phyloP scores from a whole-genome alignment of 2,888 invertebrate genomes.

The Drosophila infuscata region DNA sequence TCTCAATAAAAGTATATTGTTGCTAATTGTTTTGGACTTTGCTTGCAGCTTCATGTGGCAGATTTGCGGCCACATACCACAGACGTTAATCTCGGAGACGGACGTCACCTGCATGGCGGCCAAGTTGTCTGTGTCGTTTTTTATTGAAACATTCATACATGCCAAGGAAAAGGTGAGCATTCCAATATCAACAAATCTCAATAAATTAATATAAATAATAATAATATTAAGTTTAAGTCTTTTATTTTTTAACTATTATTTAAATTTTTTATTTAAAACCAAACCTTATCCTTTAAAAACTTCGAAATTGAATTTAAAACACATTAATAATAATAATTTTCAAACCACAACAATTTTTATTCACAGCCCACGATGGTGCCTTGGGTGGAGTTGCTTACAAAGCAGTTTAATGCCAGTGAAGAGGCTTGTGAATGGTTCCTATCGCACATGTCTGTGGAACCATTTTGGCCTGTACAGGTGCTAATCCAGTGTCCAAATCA shows the following conservation, averaged over 20 bases:
- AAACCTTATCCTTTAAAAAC: not conserved
- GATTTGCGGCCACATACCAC: slow-evolving; percentile 96
- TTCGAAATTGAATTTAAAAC: not conserved
- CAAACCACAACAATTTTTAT: not conserved
- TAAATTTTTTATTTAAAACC: not conserved
- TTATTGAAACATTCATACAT: slow-evolving; percentile 98
- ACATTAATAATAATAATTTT: not conserved
- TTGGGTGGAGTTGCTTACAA: slow-evolving; percentile 97
- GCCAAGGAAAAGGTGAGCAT: slow-evolving; percentile 94
- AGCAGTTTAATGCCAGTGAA: slow-evolving; percentile 96
- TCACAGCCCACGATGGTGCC: slow-evolving; percentile 96
- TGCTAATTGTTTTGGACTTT: not conserved
- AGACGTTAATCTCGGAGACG: slow-evolving; percentile 92
- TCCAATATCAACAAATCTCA: not conserved
- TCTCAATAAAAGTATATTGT: not conserved
- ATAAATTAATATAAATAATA: not conserved
- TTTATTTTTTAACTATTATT: too few species aligned
- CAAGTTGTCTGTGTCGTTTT: slow-evolving; percentile 96
- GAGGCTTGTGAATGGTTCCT: slow-evolving; percentile 96
- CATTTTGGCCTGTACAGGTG: slow-evolving; percentile 98
- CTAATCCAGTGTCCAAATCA: slow-evolving; percentile 98
- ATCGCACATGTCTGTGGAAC: slow-evolving; percentile 96
- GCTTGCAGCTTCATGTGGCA: slow-evolving; percentile 96
- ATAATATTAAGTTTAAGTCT: too few species aligned
- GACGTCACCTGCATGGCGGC: slow-evolving; percentile 94